Evolutionary conservation across 1,140 invertebrate species (phyloP), one percentile per base, ranked within the genome.

Genomic region (Conopomorpha cramerella): DNA sequence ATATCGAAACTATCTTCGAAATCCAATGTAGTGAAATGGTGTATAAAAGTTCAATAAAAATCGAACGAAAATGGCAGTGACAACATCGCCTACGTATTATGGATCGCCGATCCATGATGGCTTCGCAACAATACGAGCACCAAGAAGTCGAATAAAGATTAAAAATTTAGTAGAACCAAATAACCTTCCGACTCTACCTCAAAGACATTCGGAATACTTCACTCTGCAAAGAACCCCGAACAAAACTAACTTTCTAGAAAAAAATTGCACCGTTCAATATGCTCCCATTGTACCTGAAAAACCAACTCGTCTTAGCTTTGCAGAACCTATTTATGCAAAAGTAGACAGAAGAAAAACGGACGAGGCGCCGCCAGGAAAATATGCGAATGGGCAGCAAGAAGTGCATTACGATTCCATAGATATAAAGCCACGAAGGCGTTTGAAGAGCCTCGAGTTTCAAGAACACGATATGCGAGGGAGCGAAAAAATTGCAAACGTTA

Each of bases 41-140:
- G 13, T 29, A 13, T 29, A 10, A 34, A 3, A 12, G 18, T 3
- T 23, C 10, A 19, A 25, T 7, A 16, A 32, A 32, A 32, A 2
- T 36, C 31, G 39, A 36, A 27, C 34, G 18, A 46, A 61, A 7
- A 77, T 77, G 72, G 70, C 71, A 12, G 70, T 68, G 28, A 76
- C 72, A 34, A 57, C 77, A 39, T 56, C 73, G 41, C 40, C 56
- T 39, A 55, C 77, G 45, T 71, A 77, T 58, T 58, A 79, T 54
- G 80, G 80, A 34, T 83, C 82, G 37, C 84, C 86, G 27, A 83
- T 91, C 10, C 84, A 90, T 61, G 89, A 92, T 62, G 89, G 89
- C 26, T 91, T 90, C 67, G 89, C 89, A 27, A 92, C 90, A 1
- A 89, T 92, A 38, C 78, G 89, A 37, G 81, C 85, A 8, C 80